phyloP scores from a whole-genome alignment of 2,113 vertebrate species.

The Centropus unirufus region DNA sequence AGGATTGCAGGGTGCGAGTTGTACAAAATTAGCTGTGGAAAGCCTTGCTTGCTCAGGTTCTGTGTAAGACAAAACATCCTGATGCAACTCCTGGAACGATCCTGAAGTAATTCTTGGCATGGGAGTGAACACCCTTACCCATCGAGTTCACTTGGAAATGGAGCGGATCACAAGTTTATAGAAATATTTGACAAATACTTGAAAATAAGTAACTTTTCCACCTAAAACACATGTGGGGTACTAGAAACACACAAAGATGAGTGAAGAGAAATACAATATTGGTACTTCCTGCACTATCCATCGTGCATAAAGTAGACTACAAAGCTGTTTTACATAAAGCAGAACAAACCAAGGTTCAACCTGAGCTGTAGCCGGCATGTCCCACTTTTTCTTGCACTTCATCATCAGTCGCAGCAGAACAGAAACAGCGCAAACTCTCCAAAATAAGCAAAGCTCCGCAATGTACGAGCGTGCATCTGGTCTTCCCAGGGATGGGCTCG shows the following conservation, averaged over 20 bases:
- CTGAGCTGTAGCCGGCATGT: not conserved
- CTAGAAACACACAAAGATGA: not conserved
- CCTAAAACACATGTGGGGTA: not conserved
- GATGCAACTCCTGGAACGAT: not conserved
- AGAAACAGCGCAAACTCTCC: not conserved
- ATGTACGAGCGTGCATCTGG: not conserved
- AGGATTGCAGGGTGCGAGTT: not conserved
- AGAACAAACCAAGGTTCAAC: not conserved
- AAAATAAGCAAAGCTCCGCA: not conserved
- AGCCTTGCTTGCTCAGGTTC: not conserved
- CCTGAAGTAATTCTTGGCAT: not conserved
- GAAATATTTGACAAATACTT: not conserved
- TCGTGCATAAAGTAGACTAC: not conserved
- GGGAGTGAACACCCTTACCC: not conserved
- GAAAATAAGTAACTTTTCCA: not conserved
- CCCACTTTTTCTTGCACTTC: not conserved
- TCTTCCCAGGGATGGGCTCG: not conserved
- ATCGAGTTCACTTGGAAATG: accelerated
- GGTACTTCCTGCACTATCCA: not conserved
- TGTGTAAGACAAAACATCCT: not conserved
- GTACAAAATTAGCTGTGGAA: not conserved
- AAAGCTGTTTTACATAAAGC: not conserved
- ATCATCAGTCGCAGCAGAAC: not conserved
- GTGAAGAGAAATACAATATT: not conserved
- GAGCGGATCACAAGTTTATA: not conserved